Evolutionary conservation across 2,113 vertebrate species (phyloP).

Genomic region (Burhinus oedicnemus): DNA sequence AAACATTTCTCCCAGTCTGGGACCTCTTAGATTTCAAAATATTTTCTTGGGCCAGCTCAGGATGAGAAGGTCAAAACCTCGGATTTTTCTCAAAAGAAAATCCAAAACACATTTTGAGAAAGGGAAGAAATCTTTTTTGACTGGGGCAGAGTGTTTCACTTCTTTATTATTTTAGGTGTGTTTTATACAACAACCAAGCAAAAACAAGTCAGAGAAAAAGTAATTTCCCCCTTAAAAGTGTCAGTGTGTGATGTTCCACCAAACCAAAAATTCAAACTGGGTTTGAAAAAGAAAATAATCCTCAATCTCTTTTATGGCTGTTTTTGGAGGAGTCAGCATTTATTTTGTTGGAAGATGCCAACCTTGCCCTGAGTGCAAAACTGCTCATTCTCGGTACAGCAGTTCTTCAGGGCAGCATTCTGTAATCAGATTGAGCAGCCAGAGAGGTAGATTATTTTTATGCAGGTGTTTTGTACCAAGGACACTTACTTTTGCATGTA

Average conservation of each 20-base stretch:
- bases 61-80: neutral
- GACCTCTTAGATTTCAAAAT: neutral
- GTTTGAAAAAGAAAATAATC: neutral
- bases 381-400: neutral
- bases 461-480: constrained; percentile 43
- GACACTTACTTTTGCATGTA: constrained; percentile 10
- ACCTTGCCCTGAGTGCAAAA: neutral
- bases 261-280: neutral
- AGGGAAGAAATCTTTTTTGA: neutral
- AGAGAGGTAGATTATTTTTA: neutral
- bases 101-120: neutral
- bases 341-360: neutral
- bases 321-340: neutral
- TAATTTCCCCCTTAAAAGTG: neutral
- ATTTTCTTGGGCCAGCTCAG: neutral
- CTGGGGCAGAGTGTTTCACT: neutral
- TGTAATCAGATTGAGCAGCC: neutral
- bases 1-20: neutral
- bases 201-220: neutral
- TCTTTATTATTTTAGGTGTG: neutral
- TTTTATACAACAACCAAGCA: neutral
- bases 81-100: neutral
- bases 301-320: neutral
- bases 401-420: neutral
- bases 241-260: neutral